Conservation (phyloP, 2,113 vertebrate species). For the Hiodon tergisus region DNA sequence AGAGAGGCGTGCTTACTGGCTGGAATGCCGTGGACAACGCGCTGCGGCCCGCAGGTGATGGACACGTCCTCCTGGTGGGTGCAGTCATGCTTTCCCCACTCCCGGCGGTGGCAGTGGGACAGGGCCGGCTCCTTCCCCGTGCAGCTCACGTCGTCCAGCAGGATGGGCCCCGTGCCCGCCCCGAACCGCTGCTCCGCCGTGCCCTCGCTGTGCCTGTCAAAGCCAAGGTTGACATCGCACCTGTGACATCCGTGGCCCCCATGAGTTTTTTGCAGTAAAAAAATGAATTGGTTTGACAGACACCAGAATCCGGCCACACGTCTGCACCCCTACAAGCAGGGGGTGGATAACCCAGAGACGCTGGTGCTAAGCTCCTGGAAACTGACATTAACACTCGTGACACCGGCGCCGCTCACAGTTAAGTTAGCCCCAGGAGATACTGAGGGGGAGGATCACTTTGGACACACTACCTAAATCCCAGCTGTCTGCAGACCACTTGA, state of each 20-base stretch:
- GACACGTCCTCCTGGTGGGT: conserved; percentile 78
- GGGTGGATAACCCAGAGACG: no score
- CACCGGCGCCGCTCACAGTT: background rate
- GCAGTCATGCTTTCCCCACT: conserved; percentile 85
- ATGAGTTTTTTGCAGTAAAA: no score
- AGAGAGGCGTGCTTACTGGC: conserved; percentile 60
- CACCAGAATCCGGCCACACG: no score
- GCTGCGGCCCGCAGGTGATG: conserved; percentile 68
- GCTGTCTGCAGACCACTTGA: conserved; percentile 79
- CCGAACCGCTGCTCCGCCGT: conserved; percentile 53
- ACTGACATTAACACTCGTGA: no score
- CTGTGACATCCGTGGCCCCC: no score
- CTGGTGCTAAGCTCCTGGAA: no score
- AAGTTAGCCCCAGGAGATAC: background rate
- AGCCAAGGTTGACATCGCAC: background rate
- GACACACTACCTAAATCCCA: conserved; percentile 79
- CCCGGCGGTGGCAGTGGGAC: conserved; percentile 67
- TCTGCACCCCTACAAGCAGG: no score
- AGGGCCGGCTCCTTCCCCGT: conserved; percentile 78
- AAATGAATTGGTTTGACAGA: no score
- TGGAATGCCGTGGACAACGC: conserved; percentile 50
- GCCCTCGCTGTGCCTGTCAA: conserved; percentile 64
- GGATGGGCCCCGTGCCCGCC: conserved; percentile 66
- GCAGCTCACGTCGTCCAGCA: conserved; percentile 86
- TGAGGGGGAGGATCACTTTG: background rate